phyloP scores from a whole-genome alignment of 2,797 vertebrate species.

The Esox lucius region DNA sequence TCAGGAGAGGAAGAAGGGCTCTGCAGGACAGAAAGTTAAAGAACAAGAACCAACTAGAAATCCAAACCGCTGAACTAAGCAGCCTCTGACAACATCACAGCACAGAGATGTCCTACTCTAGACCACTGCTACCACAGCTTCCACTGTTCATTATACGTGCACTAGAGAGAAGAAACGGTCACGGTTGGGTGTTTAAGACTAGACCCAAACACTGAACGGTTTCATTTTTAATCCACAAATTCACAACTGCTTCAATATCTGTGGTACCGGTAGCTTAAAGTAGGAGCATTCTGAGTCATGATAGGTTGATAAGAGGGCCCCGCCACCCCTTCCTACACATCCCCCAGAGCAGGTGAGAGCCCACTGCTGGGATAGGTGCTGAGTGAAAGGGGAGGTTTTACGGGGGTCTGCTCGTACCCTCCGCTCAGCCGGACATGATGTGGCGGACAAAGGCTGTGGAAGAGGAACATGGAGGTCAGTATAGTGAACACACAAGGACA shows the following conservation, averaged over 20 bases:
- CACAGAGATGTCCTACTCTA: slow-evolving; percentile 34
- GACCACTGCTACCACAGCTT: neutral
- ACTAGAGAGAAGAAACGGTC: no score
- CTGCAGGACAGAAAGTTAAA: slow-evolving; percentile 34
- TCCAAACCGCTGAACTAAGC: slow-evolving; percentile 18
- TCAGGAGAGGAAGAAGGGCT: slow-evolving; percentile 6
- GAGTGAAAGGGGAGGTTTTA: slow-evolving; percentile 39
- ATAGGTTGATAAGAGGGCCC: slow-evolving; percentile 11
- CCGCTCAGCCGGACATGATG: slow-evolving; percentile 81
- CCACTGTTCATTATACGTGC: neutral
- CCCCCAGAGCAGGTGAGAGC: neutral
- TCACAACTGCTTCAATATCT: neutral
- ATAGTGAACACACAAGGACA: slow-evolving; percentile 23
- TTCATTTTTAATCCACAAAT: neutral
- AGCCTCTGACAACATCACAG: slow-evolving; percentile 30
- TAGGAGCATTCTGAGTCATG: slow-evolving; percentile 6
- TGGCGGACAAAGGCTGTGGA: slow-evolving; percentile 81
- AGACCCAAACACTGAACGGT: neutral
- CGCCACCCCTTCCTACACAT: neutral
- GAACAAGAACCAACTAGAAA: slow-evolving; percentile 14
- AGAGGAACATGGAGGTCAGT: slow-evolving; percentile 65
- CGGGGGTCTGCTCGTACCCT: slow-evolving; percentile 56
- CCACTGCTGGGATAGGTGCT: slow-evolving; percentile 22
- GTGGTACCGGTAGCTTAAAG: neutral
- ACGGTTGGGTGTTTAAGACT: no score